These are phyloP conservation scores for Xyrichtys novacula DNA, from an alignment of 2,797 vertebrate species.

Conservation along the genomic window DNA sequence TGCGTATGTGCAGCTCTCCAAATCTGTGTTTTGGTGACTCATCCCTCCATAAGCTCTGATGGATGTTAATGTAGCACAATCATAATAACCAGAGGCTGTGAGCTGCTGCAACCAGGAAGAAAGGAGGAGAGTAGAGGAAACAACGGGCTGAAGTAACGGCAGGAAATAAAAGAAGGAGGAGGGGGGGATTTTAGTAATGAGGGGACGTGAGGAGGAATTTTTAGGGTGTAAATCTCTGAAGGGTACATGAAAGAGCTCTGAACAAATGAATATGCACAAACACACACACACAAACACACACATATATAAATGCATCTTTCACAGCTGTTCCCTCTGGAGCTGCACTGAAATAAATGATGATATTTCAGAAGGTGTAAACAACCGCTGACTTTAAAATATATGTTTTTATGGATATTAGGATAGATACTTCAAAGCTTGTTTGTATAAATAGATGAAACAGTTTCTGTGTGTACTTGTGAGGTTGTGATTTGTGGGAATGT, in stretches of 20 bases:
- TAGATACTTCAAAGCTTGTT: slow-evolving; percentile 38
- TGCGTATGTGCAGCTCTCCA: slow-evolving; percentile 22
- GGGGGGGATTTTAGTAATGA: slow-evolving; percentile 58
- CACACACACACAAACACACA: slow-evolving; percentile 39
- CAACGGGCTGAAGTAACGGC: slow-evolving; percentile 10
- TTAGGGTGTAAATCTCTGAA: slow-evolving; percentile 46
- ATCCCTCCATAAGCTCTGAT: slow-evolving; percentile 46
- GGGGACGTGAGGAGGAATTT: slow-evolving; percentile 40
- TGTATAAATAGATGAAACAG: slow-evolving; percentile 18
- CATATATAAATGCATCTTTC: slow-evolving; percentile 30
- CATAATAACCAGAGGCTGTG: slow-evolving; percentile 52
- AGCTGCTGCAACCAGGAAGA: slow-evolving; percentile 29
- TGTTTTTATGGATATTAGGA: slow-evolving; percentile 24
- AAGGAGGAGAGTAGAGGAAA: slow-evolving; percentile 44
- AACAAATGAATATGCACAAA: slow-evolving; percentile 63
- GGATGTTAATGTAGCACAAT: slow-evolving; percentile 58
- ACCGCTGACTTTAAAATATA: slow-evolving; percentile 32
- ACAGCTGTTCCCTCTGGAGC: slow-evolving; percentile 29
- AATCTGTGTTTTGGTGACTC: slow-evolving; percentile 59
- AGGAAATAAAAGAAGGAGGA: slow-evolving; percentile 35
- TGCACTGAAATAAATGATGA: slow-evolving; percentile 38
- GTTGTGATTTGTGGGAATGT: slow-evolving; percentile 4
- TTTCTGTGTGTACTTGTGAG: background rate
- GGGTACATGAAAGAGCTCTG: slow-evolving; percentile 57
- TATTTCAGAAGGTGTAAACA: slow-evolving; percentile 57